Conservation (phyloP, 2,888 invertebrate genomes). For the Lasioglossum lativentre region DNA sequence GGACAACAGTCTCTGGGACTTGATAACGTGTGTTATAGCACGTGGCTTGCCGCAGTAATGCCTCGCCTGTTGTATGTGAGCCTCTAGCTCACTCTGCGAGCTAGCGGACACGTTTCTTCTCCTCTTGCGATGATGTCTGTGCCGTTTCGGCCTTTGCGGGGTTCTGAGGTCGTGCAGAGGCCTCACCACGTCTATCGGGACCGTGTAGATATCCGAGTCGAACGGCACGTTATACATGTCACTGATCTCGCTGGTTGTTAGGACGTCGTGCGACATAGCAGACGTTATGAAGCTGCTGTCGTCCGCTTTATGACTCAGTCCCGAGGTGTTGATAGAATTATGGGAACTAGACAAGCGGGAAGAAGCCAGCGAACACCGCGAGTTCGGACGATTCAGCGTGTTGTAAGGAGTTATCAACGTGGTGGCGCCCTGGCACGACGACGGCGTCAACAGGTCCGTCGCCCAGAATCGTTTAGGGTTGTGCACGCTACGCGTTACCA, state of each 20-base stretch:
- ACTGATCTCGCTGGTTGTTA: conserved; percentile 90
- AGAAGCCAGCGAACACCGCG: conserved; percentile 91
- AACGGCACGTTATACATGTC: conserved; percentile 96
- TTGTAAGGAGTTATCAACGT: conserved; percentile 83
- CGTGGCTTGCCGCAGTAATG: conserved; percentile 83
- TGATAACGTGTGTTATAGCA: conserved; percentile 82
- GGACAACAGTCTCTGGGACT: conserved; percentile 82
- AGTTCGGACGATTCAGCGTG: conserved; percentile 88
- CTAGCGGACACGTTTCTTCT: conserved; percentile 85
- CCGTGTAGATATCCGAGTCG: conserved; percentile 94
- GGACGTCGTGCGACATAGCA: conserved; percentile 94
- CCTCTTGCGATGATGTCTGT: conserved; percentile 84
- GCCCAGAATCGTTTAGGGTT: conserved; percentile 84
- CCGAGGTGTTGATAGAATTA: conserved; percentile 87
- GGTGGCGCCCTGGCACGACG: conserved; percentile 79
- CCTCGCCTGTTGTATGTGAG: conserved; percentile 82
- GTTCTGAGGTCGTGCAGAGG: conserved; percentile 85
- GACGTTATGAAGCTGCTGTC: conserved; percentile 95
- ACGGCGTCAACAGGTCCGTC: conserved; percentile 87
- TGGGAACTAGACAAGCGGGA: conserved; percentile 93
- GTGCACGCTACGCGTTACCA: conserved; percentile 67
- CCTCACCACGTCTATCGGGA: conserved; percentile 92
- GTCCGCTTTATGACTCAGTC: conserved; percentile 91
- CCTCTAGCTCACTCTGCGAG: conserved; percentile 84
- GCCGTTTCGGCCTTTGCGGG: conserved; percentile 85